Base-by-base conservation (phyloP, 2,888 invertebrate genomes). In the Halictus quadricinctus region DNA sequence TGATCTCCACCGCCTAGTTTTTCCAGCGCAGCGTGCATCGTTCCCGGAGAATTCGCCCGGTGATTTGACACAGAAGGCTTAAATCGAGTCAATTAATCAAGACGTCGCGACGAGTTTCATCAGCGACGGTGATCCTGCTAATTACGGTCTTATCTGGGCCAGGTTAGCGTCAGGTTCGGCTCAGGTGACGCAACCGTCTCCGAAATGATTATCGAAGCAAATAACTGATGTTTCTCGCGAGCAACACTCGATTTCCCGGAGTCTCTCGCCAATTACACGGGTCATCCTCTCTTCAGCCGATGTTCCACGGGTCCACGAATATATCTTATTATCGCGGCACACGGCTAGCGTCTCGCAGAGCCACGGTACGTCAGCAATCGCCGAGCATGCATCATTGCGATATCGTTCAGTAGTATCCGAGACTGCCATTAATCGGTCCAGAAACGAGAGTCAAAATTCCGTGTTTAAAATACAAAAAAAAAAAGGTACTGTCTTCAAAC, bases 251-350 rank as follows among this genome's bases (percentile, higher is more conserved):
- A 72, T 64, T 73, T 73, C 46, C 60, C 64, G 13, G 36, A 6
- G n/a, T 12, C 18, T 60, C 72, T 76, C 74, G 8, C 48, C 64
- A 76, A 80, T 80, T 76, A 80, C 58, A 41, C 18, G 66, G 7
- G 36, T 18, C 18, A 7, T 18, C 21, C 36, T 69, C 29, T 54
- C 1, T 12, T 36, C 18, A 21, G 18, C n/a, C 73, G 50, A 15
- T 46, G 75, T 43, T 15, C 66, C 72, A 54, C 64, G 77, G 36
- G 75, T 83, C 66, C 75, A 54, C 70, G 83, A 80, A 86, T 80
- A 86, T 5, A 15, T 80, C 86, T 74, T 72, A 79, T 87, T 83
- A 83, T 72, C 78, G 72, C 69, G 80, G 76, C 64, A 72, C 76
- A 54, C 75, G 72, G 72, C 15, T 41, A 66, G 85, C 78, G 83